These are phyloP conservation scores for Lissocephala sabroskyi DNA, from an alignment of 2,888 invertebrate species.

Conservation along the genomic window DNA sequence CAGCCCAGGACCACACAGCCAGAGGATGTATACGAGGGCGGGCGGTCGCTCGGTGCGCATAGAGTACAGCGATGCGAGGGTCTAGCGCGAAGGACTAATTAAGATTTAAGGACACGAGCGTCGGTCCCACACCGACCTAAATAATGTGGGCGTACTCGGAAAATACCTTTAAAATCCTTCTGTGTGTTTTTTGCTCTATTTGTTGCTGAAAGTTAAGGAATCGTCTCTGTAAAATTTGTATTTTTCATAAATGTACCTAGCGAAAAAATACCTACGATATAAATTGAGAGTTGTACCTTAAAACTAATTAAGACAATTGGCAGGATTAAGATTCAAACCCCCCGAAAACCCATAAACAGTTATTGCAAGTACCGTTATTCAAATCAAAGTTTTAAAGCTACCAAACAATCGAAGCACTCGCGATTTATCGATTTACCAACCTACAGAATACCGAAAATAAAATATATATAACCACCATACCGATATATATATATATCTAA, in stretches of 20 bases:
- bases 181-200: conserved; percentile 1
- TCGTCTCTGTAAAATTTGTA: conserved; percentile 6
- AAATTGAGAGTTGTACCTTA: conserved; percentile 59
- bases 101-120: too few relatives aligned
- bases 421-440: background rate
- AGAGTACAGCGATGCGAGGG: conserved; percentile 51
- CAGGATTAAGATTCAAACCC: too few relatives aligned
- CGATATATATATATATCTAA: background rate
- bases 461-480: conserved; percentile 3
- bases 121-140: too few relatives aligned
- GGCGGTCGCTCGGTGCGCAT: conserved; percentile 47
- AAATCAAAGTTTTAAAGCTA: conserved; percentile 27
- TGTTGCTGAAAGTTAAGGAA: conserved; percentile 3
- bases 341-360: too few relatives aligned
- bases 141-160: too few relatives aligned
- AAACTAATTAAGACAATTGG: conserved; percentile 16
- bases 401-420: conserved; percentile 1
- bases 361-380: too few relatives aligned
- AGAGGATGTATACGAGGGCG: conserved; percentile 32
- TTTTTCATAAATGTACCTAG: conserved; percentile 11
- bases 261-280: conserved; percentile 15
- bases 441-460: background rate
- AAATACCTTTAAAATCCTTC: background rate
- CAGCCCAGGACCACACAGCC: conserved; percentile 17
- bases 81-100: conserved; percentile 15